A percentile compares a stretch with the other conserved stretches of the same genome.
Evolutionary conservation across 2,113 vertebrate genomes (phyloP).

Genomic region (Nibea albiflora): DNA sequence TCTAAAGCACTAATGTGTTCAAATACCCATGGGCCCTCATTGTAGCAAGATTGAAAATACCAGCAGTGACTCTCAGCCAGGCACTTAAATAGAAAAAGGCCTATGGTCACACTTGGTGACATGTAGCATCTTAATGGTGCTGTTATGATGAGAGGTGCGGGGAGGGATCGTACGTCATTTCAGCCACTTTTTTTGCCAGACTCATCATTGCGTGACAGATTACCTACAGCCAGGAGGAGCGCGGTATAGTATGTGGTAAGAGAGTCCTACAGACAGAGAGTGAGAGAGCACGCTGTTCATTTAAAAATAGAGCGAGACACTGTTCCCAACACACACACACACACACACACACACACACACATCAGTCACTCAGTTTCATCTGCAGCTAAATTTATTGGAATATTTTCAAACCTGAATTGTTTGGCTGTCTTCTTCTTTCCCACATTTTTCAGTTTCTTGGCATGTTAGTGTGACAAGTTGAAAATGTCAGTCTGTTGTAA

Average conservation of each 20-base stretch:
- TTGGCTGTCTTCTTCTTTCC: neutral
- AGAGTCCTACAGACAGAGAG: neutral
- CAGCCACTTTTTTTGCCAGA: slow-evolving; percentile 4
- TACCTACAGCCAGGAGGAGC: slow-evolving; percentile 3
- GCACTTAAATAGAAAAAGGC: slow-evolving; percentile 57
- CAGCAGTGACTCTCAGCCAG: slow-evolving; percentile 41
- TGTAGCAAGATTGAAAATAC: slow-evolving; percentile 55
- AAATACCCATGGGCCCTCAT: slow-evolving; percentile 56
- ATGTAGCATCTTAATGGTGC: slow-evolving; percentile 53
- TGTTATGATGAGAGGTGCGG: slow-evolving; percentile 27
- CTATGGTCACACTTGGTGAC: slow-evolving; percentile 54
- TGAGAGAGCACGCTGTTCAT: neutral
- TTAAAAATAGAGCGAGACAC: neutral
- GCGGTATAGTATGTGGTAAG: neutral
- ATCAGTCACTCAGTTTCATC: neutral
- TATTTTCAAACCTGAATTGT: neutral
- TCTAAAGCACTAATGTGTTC: slow-evolving; percentile 62
- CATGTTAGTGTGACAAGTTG: no score
- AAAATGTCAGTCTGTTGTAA: no score
- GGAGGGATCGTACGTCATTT: slow-evolving; percentile 1
- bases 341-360: no score
- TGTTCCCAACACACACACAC: neutral
- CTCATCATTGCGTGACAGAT: slow-evolving; percentile 26
- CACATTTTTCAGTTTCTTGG: neutral
- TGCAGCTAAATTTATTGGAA: neutral